Evolutionary conservation across 1,140 invertebrate species (phyloP).

Genomic region (Drosophila simulans): DNA sequence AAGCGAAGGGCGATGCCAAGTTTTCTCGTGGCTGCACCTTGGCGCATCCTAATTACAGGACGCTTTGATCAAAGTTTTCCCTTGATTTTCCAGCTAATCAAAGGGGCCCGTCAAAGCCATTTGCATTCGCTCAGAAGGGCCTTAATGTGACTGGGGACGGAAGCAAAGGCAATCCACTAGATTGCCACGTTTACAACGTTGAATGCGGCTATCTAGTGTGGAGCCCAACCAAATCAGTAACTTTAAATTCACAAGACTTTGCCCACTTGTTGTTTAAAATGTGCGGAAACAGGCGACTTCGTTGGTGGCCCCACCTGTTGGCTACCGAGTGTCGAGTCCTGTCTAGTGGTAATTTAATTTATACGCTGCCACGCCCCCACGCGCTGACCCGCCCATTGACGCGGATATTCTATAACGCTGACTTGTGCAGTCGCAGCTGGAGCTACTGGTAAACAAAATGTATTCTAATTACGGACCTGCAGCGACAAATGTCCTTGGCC

Average conservation of each 20-base stretch:
- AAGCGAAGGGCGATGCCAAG: background rate
- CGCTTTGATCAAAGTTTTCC: background rate
- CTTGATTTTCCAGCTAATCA: conserved; percentile 14
- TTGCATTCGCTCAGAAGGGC: background rate
- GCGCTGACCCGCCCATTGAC: background rate
- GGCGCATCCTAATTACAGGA: conserved; percentile 9
- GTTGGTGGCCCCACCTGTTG: conserved; percentile 15
- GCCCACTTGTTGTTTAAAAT: background rate
- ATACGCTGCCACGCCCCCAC: background rate
- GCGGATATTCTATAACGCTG: conserved; percentile 9
- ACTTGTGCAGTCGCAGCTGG: conserved; percentile 25
- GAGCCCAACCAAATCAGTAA: too few relatives aligned
- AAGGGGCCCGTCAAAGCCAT: background rate
- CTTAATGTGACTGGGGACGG: background rate
- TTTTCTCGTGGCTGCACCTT: background rate
- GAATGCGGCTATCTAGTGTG: too few relatives aligned
- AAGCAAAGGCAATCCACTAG: background rate
- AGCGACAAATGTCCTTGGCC: conserved; percentile 25
- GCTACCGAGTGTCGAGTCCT: background rate
- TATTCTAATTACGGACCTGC: conserved; percentile 44
- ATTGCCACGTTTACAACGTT: too few relatives aligned
- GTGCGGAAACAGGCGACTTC: background rate
- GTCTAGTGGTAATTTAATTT: conserved; percentile 2
- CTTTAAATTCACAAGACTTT: too few relatives aligned
- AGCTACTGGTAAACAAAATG: conserved; percentile 41